Evolutionary conservation across 2,888 invertebrate species (phyloP), one percentile per base, ranked within the genome.

Genomic region (Argyresthia albistria): DNA sequence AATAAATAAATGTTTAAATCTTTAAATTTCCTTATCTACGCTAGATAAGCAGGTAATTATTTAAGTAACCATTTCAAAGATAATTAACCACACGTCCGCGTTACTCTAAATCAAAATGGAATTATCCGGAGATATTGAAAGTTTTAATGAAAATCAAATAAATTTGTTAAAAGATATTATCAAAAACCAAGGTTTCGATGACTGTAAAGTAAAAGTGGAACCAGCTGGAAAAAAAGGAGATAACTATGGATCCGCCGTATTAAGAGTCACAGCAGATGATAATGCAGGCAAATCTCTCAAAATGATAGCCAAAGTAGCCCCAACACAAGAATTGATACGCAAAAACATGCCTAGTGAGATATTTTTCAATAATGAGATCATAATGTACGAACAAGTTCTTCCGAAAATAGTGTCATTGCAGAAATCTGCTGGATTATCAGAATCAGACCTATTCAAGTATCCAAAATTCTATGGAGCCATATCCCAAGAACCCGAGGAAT

Each of bases 141-240:
- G 56, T 50, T 56, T 63, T 14, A 59, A 49, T 53, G 59, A 59
- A 43, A 25, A 39, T n/a, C 62, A 61, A 48, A 46, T 60, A 11
- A 45, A 39, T 11, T 59, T 47, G 9, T 56, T 61, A 3, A 56
- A 50, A 53, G 55, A 50, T 42, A 56, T 55, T 3, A 43, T 62
- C 7, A 53, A 54, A 51, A 51, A 57, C 15, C 50, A 42, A 43
- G 61, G 59, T 1, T 60, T 51, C 16, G 56, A 53, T 14, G 52
- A 58, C 10, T 47, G 45, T 11, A 6, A 12, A 58, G 9, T 39
- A 57, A 58, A 2, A 11, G 35, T 8, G 42, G 60, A 1, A 54
- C 42, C 50, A 46, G 46, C 16, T 37, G 43, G 37, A 12, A 12
- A 14, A 11, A 43, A 45, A 15, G 51, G 51, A 15, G 51, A 51